Conservation (phyloP, 2,113 vertebrate species). For the Catharus fuscescens region DNA sequence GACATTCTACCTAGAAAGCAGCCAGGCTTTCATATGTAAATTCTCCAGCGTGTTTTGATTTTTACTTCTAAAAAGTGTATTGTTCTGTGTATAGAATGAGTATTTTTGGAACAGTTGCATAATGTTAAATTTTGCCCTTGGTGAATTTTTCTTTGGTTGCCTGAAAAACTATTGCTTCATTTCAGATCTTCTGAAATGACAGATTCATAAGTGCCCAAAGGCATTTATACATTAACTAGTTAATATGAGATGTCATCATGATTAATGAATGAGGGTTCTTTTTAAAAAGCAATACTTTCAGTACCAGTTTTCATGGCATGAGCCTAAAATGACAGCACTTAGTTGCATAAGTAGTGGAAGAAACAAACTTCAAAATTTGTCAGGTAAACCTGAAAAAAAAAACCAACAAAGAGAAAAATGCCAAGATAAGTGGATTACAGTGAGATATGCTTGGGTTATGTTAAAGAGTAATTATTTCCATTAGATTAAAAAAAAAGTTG, state of each 20-base stretch:
- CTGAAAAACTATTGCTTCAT: slow-evolving; percentile 12
- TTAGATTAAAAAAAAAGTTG: neutral
- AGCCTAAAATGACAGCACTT: neutral
- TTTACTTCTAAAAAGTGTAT: slow-evolving; percentile 12
- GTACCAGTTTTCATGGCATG: neutral
- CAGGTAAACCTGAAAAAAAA: neutral
- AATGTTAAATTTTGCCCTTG: neutral
- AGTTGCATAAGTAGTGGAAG: neutral
- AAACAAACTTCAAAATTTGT: neutral
- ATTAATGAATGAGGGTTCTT: slow-evolving; percentile 29
- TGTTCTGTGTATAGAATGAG: neutral
- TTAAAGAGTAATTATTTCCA: neutral
- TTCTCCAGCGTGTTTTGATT: neutral
- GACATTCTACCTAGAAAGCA: slow-evolving; percentile 33
- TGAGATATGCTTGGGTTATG: neutral
- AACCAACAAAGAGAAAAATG: neutral
- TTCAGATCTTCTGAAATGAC: slow-evolving; percentile 30
- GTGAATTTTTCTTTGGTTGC: neutral
- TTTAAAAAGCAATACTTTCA: neutral
- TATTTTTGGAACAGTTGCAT: slow-evolving; percentile 54
- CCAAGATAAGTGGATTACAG: neutral
- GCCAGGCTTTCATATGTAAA: slow-evolving; percentile 40
- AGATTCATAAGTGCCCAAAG: slow-evolving; percentile 25
- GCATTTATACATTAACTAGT: slow-evolving; percentile 22
- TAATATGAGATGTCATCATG: slow-evolving; percentile 44